A percentile compares a stretch with the other conserved stretches of the same genome.
phyloP scores from a whole-genome alignment of 2,888 invertebrate genomes.

The Morpho achilles region DNA sequence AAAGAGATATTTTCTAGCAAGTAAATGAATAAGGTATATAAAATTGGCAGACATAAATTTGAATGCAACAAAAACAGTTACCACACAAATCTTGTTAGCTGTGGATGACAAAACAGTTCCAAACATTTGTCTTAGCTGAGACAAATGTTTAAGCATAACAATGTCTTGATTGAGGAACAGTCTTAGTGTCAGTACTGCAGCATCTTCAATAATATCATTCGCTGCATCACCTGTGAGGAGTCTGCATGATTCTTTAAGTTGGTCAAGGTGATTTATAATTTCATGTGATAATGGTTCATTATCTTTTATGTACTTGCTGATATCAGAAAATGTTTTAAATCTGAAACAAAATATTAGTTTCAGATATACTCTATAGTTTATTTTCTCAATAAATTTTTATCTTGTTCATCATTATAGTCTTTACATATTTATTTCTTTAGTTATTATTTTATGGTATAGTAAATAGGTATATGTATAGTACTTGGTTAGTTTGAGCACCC shows the following conservation, averaged over 20 bases:
- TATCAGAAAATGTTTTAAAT: constrained; percentile 69
- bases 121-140: constrained; percentile 79
- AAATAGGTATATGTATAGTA: no score
- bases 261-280: constrained; percentile 49
- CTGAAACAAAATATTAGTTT: constrained; percentile 41
- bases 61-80: constrained; percentile 34
- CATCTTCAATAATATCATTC: constrained; percentile 81
- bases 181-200: constrained; percentile 79
- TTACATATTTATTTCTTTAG: no score
- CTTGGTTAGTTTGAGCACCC: no score
- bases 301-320: constrained; percentile 62
- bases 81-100: constrained; percentile 79
- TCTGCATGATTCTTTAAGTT: constrained; percentile 53
- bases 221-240: constrained; percentile 77
- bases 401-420: no score
- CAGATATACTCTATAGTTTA: no score
- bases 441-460: no score
- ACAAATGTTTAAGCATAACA: constrained; percentile 78
- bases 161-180: constrained; percentile 81
- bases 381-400: no score
- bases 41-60: no score
- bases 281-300: constrained; percentile 47
- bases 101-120: constrained; percentile 76
- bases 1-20: no score
- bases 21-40: no score